Evolutionary conservation across 2,888 invertebrate genomes (phyloP), one percentile per base, ranked within the genome.

Genomic region (Cephonodes hylas): DNA sequence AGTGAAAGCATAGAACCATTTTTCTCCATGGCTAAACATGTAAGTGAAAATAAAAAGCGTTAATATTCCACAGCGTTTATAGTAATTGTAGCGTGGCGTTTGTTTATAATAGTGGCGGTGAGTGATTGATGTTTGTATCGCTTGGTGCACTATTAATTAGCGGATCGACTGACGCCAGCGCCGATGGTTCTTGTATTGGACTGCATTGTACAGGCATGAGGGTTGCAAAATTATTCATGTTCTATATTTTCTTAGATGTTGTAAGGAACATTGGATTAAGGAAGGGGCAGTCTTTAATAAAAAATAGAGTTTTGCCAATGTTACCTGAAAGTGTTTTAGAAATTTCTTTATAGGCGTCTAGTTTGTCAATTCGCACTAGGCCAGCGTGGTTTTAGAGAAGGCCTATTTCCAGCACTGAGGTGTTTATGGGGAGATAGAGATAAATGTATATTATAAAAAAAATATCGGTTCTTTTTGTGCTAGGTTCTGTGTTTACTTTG

Each of bases 61-160:
- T 71, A 73, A 72, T 74, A 72, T 74, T 66, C 65, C 64, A 61
- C 62, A 72, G 62, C 73, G 67, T 74, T 77, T 73, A 72, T 42
- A 44, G 73, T 80, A 83, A 83, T 81, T 78, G 77, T 75, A 70
- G 74, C 1, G 48, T 48, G 67, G 68, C 70, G 70, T 76, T 73
- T 73, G 71, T 76, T 77, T 74, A 69, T 75, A 77, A 81, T 79
- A 73, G 72, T 73, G 69, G 72, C 66, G 61, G 64, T 64, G 74
- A 66, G 70, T 87, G 88, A 88, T 88, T 88, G 80, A 88, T 87
- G 87, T 76, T 69, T 68, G 73, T 73, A 77, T 79, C 75, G 78
- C 77, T 77, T 77, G 74, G 77, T 72, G 75, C 71, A 68, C 64
- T 65, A 73, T 77, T 86, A 85, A 84, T 86, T 82, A 83, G 73